Conservation (phyloP, 2,113 vertebrate genomes). For the Mormoops blainvillei region DNA sequence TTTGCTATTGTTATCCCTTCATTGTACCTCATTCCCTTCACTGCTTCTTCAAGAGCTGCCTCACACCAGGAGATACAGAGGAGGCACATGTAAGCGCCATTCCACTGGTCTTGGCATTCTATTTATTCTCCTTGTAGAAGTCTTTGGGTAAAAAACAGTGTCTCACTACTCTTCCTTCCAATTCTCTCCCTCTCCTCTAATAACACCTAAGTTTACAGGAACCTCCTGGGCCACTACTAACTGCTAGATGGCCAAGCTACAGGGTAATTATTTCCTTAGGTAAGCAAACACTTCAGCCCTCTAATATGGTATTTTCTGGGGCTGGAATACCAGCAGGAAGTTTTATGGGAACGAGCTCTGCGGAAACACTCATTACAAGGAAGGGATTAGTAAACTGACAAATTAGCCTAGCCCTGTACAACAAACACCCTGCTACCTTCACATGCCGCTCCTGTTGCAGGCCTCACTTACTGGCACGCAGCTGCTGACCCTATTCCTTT, state of each 20-base stretch:
- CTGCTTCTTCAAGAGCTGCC: not conserved
- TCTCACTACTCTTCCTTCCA: not conserved
- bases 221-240: constrained; percentile 1
- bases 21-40: not conserved
- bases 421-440: constrained; percentile 24
- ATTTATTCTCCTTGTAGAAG: not conserved
- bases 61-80: not conserved
- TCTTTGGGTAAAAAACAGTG: not conserved
- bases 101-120: not conserved
- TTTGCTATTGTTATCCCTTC: not conserved
- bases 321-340: constrained; percentile 49
- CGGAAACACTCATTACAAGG: constrained; percentile 27
- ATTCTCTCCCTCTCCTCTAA: not conserved
- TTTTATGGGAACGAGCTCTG: constrained; percentile 19
- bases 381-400: constrained; percentile 8
- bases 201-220: constrained; percentile 8
- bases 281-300: constrained; percentile 47
- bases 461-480: not conserved
- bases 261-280: constrained; percentile 54
- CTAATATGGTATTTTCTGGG: constrained; percentile 52
- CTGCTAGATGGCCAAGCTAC: constrained; percentile 29
- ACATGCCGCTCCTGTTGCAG: not conserved
- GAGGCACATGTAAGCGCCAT: not conserved
- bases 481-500: not conserved
- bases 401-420: not conserved